Base-by-base conservation (phyloP, 2,888 invertebrate species). In the Yponomeuta plumbellus region DNA sequence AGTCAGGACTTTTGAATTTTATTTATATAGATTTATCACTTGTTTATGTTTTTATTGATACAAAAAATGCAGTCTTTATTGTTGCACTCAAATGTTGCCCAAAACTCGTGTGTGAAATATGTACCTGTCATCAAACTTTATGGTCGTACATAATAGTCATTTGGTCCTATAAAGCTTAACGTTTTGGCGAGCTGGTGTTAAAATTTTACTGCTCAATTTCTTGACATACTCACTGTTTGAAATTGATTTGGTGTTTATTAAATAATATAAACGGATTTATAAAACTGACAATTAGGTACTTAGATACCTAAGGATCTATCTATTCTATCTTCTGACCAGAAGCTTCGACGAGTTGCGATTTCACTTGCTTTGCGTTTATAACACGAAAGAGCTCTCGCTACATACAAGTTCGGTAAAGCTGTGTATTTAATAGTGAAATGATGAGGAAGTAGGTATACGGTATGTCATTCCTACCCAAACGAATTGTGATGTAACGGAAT, bases 401-500 rank as follows among this genome's bases (percentile, higher is more conserved):
- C 34, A 34, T 8, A 34, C 34, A 34, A 34, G 34, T 34, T 34
- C 34, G 34, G 6, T 34, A 34, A 34, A 34, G 34, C 34, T 34
- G 34, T 34, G 34, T 34, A 34, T 34, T 34, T 34, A 34, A 57
- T 57, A 57, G 58, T 58, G n/a, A n/a, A 58, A 58, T 20, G 13
- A 58, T 21, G 58, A 58, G 58, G 58, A 58, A 58, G 58, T 58
- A 57, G 10, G n/a, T 57, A 22, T 21, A 58, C 58, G 58, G 11
- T 20, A 22, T 58, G 58, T 52, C 17, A 52, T 52, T 52, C 13
- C 13, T 13, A 52, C 44, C 44, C 21, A 58, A 20, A 58, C 58
- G 58, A 22, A 21, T 58, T 6, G 75, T 88, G 88, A 78, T 83
- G 79, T 81, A 84, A 88, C 77, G 79, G 79, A 83, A 83, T 85